phyloP scores from a whole-genome alignment of 2,113 vertebrate genomes.

The Entelurus aequoreus region DNA sequence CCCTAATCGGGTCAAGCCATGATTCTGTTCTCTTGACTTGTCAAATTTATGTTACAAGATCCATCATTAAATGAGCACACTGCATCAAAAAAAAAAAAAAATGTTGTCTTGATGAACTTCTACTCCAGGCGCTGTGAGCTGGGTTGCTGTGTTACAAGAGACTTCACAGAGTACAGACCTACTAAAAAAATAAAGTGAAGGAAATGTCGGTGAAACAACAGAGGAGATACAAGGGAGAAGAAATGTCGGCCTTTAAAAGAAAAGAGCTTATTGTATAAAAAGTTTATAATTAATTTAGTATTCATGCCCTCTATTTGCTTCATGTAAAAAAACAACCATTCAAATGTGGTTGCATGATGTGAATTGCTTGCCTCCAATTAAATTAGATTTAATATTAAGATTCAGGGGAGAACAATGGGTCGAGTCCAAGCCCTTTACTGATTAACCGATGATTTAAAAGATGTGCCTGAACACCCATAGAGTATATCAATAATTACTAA shows the following conservation, averaged over 20 bases:
- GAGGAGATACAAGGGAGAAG: slow-evolving; percentile 7
- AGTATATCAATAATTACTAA: no score
- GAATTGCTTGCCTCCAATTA: no score
- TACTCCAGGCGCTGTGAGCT: slow-evolving; percentile 8
- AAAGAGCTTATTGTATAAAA: background rate
- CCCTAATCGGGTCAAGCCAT: slow-evolving; percentile 24
- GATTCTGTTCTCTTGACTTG: slow-evolving; percentile 13
- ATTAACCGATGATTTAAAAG: no score
- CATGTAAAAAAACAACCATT: no score
- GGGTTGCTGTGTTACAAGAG: slow-evolving; percentile 18
- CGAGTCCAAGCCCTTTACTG: no score
- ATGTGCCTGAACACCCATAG: no score
- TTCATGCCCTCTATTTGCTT: no score
- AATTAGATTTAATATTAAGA: no score
- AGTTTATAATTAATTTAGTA: no score
- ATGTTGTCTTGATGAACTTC: slow-evolving; percentile 6
- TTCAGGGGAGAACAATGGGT: no score
- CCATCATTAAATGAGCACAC: slow-evolving; percentile 22
- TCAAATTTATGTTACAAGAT: slow-evolving; percentile 3
- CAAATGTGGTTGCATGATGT: no score
- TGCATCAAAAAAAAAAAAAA: slow-evolving; percentile 7
- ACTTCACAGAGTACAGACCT: slow-evolving; percentile 3
- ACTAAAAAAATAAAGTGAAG: slow-evolving; percentile 32
- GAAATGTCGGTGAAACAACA: background rate
- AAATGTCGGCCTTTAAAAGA: background rate